These are phyloP conservation scores for Dallia pectoralis DNA, from an alignment of 2,797 vertebrate genomes.

Conservation along the genomic window DNA sequence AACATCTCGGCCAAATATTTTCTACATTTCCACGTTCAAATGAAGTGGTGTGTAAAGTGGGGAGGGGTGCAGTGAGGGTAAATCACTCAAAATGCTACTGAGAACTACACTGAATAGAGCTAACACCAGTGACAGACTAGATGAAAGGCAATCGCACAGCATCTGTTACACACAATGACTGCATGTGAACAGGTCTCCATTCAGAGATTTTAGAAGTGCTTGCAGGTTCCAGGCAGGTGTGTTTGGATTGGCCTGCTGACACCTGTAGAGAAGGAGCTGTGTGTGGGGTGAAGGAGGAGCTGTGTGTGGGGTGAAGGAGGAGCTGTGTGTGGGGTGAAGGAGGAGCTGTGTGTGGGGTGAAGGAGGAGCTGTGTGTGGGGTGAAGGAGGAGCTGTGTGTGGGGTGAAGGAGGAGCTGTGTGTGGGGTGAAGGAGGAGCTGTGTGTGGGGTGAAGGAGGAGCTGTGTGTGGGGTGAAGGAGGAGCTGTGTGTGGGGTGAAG, in stretches of 20 bases:
- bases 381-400: no score
- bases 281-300: no score
- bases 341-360: no score
- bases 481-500: background rate
- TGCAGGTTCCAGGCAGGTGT: constrained; percentile 40
- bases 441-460: no score
- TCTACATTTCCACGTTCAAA: no score
- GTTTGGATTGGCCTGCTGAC: constrained; percentile 46
- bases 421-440: no score
- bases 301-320: no score
- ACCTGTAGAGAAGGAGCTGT: no score
- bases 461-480: background rate
- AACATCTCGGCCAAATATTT: no score
- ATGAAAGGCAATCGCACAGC: background rate
- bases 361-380: no score
- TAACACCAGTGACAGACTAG: background rate
- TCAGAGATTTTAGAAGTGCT: background rate
- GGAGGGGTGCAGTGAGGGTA: background rate
- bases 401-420: no score
- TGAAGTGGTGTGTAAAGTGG: background rate
- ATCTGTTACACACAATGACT: background rate
- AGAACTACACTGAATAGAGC: background rate
- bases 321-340: no score
- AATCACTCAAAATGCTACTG: background rate
- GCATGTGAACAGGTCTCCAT: background rate